Conservation (phyloP, 1,140 invertebrate species). For the Fopius arisanus region DNA sequence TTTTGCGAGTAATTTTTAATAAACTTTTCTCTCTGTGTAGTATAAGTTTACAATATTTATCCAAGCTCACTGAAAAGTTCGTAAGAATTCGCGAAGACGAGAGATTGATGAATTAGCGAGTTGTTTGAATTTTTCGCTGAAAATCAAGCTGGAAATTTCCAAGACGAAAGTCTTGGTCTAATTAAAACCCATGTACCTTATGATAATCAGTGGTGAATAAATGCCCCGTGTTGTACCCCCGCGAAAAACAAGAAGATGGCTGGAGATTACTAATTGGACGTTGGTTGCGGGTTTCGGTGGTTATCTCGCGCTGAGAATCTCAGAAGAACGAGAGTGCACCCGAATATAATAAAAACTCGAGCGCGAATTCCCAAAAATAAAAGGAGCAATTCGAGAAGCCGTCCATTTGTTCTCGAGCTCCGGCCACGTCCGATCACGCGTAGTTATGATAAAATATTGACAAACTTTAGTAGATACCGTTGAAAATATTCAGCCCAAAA, state of each 20-base stretch:
- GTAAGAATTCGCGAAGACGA: too few species aligned
- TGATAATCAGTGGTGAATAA: background rate
- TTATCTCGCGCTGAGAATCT: constrained; percentile 13
- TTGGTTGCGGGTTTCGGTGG: background rate
- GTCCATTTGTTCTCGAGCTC: background rate
- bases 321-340: background rate
- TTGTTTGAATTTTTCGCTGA: too few species aligned
- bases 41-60: too few species aligned
- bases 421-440: background rate
- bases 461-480: background rate
- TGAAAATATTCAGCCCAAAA: background rate
- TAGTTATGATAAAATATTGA: constrained; percentile 15
- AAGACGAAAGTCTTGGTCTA: background rate
- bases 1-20: too few species aligned
- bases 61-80: too few species aligned
- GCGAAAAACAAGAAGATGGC: constrained; percentile 10
- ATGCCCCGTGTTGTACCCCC: background rate
- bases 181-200: background rate
- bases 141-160: too few species aligned
- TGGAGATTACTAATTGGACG: constrained; percentile 32
- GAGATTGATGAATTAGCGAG: too few species aligned
- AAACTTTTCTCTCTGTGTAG: too few species aligned
- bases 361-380: background rate
- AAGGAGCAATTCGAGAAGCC: background rate
- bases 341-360: background rate